Evolutionary conservation across 2,797 vertebrate species (phyloP).

Genomic region (Typhlichthys eigenmanni): DNA sequence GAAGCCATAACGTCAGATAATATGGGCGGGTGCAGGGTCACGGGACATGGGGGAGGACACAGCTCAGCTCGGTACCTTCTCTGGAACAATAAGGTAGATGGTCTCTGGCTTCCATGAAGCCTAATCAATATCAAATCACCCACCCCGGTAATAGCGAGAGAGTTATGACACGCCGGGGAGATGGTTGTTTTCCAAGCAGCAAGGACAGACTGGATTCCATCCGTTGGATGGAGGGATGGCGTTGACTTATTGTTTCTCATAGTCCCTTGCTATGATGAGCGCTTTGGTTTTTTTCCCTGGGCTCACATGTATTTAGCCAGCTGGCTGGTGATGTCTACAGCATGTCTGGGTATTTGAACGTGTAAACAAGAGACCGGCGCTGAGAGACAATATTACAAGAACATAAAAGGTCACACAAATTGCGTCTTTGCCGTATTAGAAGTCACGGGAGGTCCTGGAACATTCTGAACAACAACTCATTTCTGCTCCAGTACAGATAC

Average conservation of each 20-base stretch:
- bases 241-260: slow-evolving; percentile 75
- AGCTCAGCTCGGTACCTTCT: slow-evolving; percentile 40
- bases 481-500: neutral
- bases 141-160: slow-evolving; percentile 65
- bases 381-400: neutral
- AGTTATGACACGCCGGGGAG: slow-evolving; percentile 72
- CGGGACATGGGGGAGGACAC: slow-evolving; percentile 60
- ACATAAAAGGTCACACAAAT: slow-evolving; percentile 1
- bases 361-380: slow-evolving; percentile 5
- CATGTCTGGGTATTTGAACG: slow-evolving; percentile 13
- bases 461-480: slow-evolving; percentile 8
- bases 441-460: slow-evolving; percentile 1
- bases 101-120: slow-evolving; percentile 66
- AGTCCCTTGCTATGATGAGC: slow-evolving; percentile 55
- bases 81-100: slow-evolving; percentile 71
- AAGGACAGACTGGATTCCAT: slow-evolving; percentile 56
- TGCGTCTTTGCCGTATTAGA: slow-evolving; percentile 6
- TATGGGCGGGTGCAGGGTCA: slow-evolving; percentile 57
- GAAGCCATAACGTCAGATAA: slow-evolving; percentile 60
- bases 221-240: slow-evolving; percentile 57
- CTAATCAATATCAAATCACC: slow-evolving; percentile 81
- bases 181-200: slow-evolving; percentile 69
- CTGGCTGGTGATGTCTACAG: slow-evolving; percentile 12
- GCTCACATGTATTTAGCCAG: slow-evolving; percentile 1
- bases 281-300: slow-evolving; percentile 32